Conservation (phyloP, 2,113 vertebrate species). For the Eulemur macaco region DNA sequence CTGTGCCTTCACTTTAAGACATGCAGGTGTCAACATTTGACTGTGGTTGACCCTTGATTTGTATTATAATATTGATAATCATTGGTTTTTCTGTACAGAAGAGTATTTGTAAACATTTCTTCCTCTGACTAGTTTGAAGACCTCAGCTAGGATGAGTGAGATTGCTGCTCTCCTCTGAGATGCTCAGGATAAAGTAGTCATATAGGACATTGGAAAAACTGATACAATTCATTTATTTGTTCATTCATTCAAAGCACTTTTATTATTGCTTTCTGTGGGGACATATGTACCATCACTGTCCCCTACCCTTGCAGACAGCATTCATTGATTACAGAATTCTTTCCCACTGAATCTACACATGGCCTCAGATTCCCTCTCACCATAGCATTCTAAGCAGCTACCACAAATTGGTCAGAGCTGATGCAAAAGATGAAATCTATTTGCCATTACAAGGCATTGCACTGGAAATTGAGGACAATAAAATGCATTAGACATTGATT, state of each 20-base stretch:
- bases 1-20: background rate
- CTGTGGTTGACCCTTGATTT: background rate
- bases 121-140: background rate
- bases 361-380: conserved; percentile 1
- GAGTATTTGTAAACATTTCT: background rate
- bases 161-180: background rate
- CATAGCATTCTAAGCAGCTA: background rate
- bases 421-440: conserved; percentile 44
- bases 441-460: conserved; percentile 2
- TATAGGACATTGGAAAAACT: background rate
- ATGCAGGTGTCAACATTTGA: background rate
- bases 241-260: background rate
- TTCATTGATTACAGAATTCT: background rate
- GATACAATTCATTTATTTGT: background rate
- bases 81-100: background rate
- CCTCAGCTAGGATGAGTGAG: background rate
- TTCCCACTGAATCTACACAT: background rate
- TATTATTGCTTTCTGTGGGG: background rate
- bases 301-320: background rate
- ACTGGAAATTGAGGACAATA: conserved; percentile 29
- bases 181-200: background rate
- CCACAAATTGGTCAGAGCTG: conserved; percentile 20
- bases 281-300: background rate
- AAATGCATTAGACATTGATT: conserved; percentile 53
- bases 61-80: background rate